Base-by-base conservation (phyloP, 1,140 invertebrate genomes). In the Asbolus verrucosus region DNA sequence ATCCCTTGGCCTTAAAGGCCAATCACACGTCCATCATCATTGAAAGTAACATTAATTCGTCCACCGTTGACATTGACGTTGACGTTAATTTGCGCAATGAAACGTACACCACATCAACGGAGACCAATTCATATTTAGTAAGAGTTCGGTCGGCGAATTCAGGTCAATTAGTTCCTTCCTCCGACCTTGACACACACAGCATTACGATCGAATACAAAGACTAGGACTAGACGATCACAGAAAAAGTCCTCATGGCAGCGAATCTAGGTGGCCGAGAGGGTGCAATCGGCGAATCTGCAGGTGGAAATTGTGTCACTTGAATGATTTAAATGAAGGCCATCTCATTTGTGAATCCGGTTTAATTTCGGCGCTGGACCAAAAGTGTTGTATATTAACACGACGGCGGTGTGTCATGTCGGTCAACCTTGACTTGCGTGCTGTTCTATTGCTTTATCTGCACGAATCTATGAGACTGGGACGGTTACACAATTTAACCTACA, bases 121-220 rank as follows among this genome's bases (percentile, higher is more conserved):
- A 6, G 3, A 24, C 18, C 11, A 24, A 21, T 59, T 21, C 11
- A 59, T 14, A 38, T 38, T 62, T 18, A n/a, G n/a, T 16, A 39
- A 36, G 36, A 38, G 24, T 60, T 14, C n/a, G n/a, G 54, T 14
- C 19, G 19, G 27, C 19, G 27, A 67, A 73, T 73, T 73, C 68
- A 60, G 71, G 71, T 70, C 71, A 73, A 70, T 67, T 61, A 54
- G 63, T 73, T 73, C 71, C 71, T 73, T 73, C 68, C 72, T 73
- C 60, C 61, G 68, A 66, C 72, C 72, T 73, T 73, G 68, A 70
- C 72, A 73, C 33, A 71, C 41, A 67, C 65, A 31, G 62, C 21
- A 43, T 41, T n/a, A n/a, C n/a, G n/a, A n/a, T 9, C 13, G 30
- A 9, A 6, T 8, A n/a, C n/a, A n/a, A 31, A 38, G 39, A 63